Conservation (phyloP, 2,113 vertebrate species). For the Sander lucioperca region DNA sequence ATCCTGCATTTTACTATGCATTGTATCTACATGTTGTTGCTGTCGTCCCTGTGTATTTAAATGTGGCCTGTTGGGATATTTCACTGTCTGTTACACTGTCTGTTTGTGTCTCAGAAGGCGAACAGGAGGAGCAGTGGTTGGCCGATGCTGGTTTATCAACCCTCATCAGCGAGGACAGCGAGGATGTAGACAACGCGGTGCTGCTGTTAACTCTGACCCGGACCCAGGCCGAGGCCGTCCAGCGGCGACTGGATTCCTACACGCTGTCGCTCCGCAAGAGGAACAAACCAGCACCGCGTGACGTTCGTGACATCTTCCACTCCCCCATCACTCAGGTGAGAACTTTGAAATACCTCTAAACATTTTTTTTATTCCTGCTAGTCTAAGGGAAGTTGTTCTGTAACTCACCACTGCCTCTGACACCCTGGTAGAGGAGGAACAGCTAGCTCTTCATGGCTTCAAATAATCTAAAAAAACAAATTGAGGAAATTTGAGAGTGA, state of each 20-base stretch:
- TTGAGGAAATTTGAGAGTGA: not conserved
- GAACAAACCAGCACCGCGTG: constrained; percentile 85
- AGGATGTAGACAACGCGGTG: constrained; percentile 82
- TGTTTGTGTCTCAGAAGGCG: constrained; percentile 83
- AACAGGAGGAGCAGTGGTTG: constrained; percentile 91
- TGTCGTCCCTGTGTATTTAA: not conserved
- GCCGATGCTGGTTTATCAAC: constrained; percentile 88
- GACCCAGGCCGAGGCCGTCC: constrained; percentile 89
- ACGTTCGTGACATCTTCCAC: constrained; percentile 89
- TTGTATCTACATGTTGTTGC: not conserved
- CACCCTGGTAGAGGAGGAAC: not conserved
- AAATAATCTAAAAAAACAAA: not conserved
- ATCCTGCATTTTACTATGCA: not conserved
- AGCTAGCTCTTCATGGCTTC: not conserved
- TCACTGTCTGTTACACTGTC: not conserved
- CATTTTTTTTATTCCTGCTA: not conserved
- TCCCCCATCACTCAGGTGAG: constrained; percentile 75
- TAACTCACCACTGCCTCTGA: not conserved
- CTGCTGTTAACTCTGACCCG: constrained; percentile 91
- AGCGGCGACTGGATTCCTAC: constrained; percentile 88
- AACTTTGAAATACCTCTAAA: not conserved
- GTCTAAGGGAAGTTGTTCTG: not conserved
- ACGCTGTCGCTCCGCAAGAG: constrained; percentile 86
- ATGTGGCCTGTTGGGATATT: not conserved
- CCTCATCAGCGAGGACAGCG: constrained; percentile 83